phyloP scores from a whole-genome alignment of 2,888 invertebrate genomes.

The Lomographa bimaculata region DNA sequence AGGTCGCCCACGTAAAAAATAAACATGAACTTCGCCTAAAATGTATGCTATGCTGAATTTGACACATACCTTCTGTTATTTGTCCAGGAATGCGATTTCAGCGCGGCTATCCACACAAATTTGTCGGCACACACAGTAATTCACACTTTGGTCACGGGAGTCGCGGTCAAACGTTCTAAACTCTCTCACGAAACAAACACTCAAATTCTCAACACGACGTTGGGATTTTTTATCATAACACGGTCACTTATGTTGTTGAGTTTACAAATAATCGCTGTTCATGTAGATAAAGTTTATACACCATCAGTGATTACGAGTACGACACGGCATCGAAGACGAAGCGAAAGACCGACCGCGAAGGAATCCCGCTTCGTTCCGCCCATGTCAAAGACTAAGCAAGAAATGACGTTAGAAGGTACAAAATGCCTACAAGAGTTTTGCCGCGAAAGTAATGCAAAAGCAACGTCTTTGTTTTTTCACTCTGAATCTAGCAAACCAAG shows the following conservation, averaged over 20 bases:
- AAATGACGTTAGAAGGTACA: too few relatives aligned
- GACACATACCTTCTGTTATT: conserved; percentile 53
- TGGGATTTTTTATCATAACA: conserved; percentile 58
- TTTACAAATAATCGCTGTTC: conserved; percentile 64
- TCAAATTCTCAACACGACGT: conserved; percentile 49
- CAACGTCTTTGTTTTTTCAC: too few relatives aligned
- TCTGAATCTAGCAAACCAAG: too few relatives aligned
- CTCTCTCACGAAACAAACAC: conserved; percentile 63
- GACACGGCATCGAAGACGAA: conserved; percentile 75
- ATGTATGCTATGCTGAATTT: conserved; percentile 16
- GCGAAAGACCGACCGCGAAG: conserved; percentile 71
- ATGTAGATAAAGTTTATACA: conserved; percentile 62
- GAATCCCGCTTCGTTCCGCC: conserved; percentile 60
- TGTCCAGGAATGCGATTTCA: conserved; percentile 55
- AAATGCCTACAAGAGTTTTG: too few relatives aligned
- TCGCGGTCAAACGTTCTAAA: conserved; percentile 54
- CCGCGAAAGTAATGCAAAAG: too few relatives aligned
- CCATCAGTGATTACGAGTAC: conserved; percentile 77
- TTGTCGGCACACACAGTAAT: conserved; percentile 66
- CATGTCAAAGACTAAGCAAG: conserved; percentile 57
- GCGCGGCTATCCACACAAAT: conserved; percentile 65
- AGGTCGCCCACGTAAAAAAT: conserved; percentile 16
- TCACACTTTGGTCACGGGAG: conserved; percentile 58
- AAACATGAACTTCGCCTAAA: conserved; percentile 2
- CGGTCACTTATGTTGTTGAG: conserved; percentile 49